Base-by-base conservation (phyloP, 2,888 invertebrate species). In the Prosapia bicincta region DNA sequence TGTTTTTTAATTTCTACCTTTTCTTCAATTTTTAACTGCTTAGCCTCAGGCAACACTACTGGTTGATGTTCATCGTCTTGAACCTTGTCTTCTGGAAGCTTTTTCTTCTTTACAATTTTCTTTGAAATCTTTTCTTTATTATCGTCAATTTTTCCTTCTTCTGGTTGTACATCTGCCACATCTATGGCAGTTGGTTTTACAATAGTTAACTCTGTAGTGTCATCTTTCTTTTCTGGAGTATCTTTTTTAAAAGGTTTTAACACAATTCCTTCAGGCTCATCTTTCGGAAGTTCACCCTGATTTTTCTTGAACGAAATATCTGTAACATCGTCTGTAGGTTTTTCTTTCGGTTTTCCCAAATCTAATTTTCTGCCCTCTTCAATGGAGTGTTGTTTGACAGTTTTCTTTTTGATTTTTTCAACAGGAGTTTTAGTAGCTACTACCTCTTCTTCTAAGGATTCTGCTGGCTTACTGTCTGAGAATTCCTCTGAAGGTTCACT, bases 221-320 rank as follows among this genome's bases (percentile, higher is more conserved):
- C 78, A n/a, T 84, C 78, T 23, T 83, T 83, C 72, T 83, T 81
- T 77, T 83, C 81, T 23, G 83, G 82, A 72, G 83, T 83, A 38
- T 82, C 80, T 15, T 79, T 80, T 32, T 84, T 82, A 15, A 85
- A 82, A 68, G 82, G 83, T 79, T 83, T 82, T 69, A 85, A 83
- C 54, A 76, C 79, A 3, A 86, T 81, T 43, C 83, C 81, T 76
- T 85, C 85, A 0, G 84, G 83, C 69, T 84, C 83, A 30, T 85
- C 82, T 32, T 81, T 81, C 70, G 82, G 83, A 24, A 84, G 84
- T 78, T 84, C 83, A 28, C 85, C 86, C 77, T 84, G 84, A 80
- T 81, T 83, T n/a, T 82, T 83, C 66, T 83, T 86, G 76, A 86
- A 84, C 26, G 83, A 84, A 75, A 84, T 83, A 26, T 83, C 83